These are phyloP conservation scores for Riparia riparia DNA, from an alignment of 2,113 vertebrate species.

Conservation along the genomic window DNA sequence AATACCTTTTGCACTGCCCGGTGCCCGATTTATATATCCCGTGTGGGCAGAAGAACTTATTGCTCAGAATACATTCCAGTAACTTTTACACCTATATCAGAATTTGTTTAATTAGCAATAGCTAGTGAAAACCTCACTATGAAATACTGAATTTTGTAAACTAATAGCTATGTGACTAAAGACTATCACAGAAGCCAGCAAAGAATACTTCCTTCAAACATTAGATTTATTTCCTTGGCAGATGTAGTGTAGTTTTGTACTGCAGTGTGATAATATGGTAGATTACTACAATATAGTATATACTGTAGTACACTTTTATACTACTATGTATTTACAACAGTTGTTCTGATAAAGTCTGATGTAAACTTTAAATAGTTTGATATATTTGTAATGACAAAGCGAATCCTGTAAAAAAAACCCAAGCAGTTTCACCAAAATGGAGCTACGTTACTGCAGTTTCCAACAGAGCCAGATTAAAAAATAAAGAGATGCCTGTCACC, in stretches of 20 bases:
- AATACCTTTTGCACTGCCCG: background rate
- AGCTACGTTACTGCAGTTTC: fast-evolving
- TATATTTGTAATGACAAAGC: background rate
- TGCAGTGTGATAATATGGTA: background rate
- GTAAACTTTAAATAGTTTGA: background rate
- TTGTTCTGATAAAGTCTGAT: background rate
- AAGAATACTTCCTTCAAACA: background rate
- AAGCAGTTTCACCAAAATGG: background rate
- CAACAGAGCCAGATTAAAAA: background rate
- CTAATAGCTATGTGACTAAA: background rate
- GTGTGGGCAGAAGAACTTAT: background rate
- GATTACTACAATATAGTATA: background rate
- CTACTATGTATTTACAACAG: background rate
- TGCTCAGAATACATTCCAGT: background rate
- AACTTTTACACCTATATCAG: background rate
- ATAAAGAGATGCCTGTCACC: background rate
- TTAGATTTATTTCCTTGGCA: background rate
- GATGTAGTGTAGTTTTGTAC: background rate
- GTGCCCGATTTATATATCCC: fast-evolving
- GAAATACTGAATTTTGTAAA: background rate
- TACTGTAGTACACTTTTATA: background rate
- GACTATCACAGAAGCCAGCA: background rate
- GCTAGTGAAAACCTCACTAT: background rate
- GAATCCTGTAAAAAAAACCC: background rate
- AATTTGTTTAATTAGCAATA: background rate